A percentile compares a stretch with the other conserved stretches of the same genome.
Evolutionary conservation across 2,888 invertebrate species (phyloP).

Genomic region (Tineola bisselliella): DNA sequence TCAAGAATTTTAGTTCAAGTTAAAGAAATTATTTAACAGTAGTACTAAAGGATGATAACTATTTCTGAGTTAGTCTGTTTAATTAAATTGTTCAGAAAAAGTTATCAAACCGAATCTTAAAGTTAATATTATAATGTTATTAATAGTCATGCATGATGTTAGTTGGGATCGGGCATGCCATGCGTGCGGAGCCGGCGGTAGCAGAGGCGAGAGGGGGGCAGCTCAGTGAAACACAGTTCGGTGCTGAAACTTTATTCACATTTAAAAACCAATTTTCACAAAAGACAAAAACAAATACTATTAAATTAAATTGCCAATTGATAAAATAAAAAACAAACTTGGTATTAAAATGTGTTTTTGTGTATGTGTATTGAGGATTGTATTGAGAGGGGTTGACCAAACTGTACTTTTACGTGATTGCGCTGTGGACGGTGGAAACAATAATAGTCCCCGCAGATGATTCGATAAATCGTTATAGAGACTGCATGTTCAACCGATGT

Average conservation of each 20-base stretch:
- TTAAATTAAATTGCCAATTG: neutral
- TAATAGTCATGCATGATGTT: slow-evolving; percentile 8
- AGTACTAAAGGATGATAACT: neutral
- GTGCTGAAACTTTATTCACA: slow-evolving; percentile 59
- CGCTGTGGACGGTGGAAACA: slow-evolving; percentile 57
- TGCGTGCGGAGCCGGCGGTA: slow-evolving; percentile 25
- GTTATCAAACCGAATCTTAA: neutral
- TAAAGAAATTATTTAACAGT: neutral
- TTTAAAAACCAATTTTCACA: slow-evolving; percentile 3
- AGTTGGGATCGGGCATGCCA: slow-evolving; percentile 43
- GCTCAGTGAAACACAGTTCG: slow-evolving; percentile 65
- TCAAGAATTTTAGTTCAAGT: neutral
- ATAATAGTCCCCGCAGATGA: slow-evolving; percentile 19
- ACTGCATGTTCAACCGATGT: neutral
- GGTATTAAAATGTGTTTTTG: slow-evolving; percentile 22
- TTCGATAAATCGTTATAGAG: neutral
- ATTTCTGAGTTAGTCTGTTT: neutral
- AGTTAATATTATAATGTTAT: neutral
- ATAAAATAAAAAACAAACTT: neutral
- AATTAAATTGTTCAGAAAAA: neutral
- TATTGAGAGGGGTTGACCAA: neutral
- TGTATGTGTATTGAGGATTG: slow-evolving; percentile 29
- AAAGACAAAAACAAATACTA: neutral
- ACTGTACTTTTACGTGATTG: slow-evolving; percentile 18
- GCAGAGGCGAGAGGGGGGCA: slow-evolving; percentile 34